Evolutionary conservation across 2,797 vertebrate species (phyloP), one percentile per base, ranked within the genome.

Genomic region (Gouania willdenowi): DNA sequence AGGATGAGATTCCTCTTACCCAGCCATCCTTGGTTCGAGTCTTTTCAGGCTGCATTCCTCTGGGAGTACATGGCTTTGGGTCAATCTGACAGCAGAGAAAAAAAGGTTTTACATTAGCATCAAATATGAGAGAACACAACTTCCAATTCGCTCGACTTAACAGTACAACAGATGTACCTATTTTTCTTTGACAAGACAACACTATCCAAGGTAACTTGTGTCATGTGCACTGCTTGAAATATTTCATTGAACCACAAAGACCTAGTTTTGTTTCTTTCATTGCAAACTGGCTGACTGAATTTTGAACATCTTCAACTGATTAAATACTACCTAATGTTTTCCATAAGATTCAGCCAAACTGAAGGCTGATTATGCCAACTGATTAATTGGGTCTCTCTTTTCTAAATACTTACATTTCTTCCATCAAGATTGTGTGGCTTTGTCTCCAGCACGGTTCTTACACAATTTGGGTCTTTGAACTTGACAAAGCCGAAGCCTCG

Each of bases 401-500:
- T 27, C n/a, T 36, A 66, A 45, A 71, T 82, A 94, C 97, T 97
- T 83, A 99, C 97, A 65, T 98, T 99, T 87, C 96, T 92, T 73
- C 96, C 96, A 71, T 99, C 97, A 43, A 99, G 89, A 58, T 93
- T 97, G 48, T 99, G 97, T 34, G 97, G 97, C 88, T 95, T 95
- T 65, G 93, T 97, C 85, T 96, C 94, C 89, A 99, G 82, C 66
- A 99, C 97, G 8, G 93, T 96, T 66, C 94, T 95, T 79, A 98
- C 95, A 79, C 97, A 99, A 87, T 98, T 98, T 39, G 96, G 97
- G 78, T 99, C 97, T 91, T 99, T 98, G 75, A 98, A 99, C 84
- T 99, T 99, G 71, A 99, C 97, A 87, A 98, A 99, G 73, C 97
- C 97, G 79, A 99, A 99, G 61, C 97, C 97, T 84, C 97, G 91